Conservation (phyloP, 2,888 invertebrate species). For the Rosalia funebris region DNA sequence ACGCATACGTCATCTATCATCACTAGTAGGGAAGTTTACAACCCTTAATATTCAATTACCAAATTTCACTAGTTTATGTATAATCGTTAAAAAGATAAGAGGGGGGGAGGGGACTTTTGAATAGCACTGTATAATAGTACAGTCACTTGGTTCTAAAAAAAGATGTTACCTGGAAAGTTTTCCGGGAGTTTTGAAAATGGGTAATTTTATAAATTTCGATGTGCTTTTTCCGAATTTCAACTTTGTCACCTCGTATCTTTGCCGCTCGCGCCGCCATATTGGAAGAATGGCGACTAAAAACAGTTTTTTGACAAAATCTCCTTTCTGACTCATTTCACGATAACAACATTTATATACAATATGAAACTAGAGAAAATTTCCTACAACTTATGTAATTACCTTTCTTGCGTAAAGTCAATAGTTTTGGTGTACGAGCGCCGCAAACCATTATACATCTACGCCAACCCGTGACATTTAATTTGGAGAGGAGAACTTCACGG, state of each 20-base stretch:
- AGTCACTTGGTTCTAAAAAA: too few relatives aligned
- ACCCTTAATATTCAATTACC: too few relatives aligned
- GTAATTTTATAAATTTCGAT: slow-evolving; percentile 21
- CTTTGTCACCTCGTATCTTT: slow-evolving; percentile 23
- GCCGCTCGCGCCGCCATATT: slow-evolving; percentile 14
- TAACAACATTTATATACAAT: slow-evolving; percentile 3
- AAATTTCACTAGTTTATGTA: too few relatives aligned
- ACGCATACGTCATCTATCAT: too few relatives aligned
- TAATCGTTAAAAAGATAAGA: too few relatives aligned
- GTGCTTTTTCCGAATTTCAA: slow-evolving; percentile 1
- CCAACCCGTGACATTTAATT: slow-evolving; percentile 23
- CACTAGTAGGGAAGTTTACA: too few relatives aligned
- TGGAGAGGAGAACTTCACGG: slow-evolving; percentile 34
- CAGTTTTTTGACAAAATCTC: slow-evolving; percentile 19
- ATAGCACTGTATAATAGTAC: too few relatives aligned
- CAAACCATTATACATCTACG: not conserved
- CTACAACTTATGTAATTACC: slow-evolving; percentile 19
- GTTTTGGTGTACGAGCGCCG: slow-evolving; percentile 18
- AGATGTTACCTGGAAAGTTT: too few relatives aligned
- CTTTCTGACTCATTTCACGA: not conserved
- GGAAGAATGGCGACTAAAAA: not conserved
- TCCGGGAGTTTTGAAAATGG: slow-evolving; percentile 17
- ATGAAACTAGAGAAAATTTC: slow-evolving; percentile 20
- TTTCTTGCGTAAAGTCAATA: slow-evolving; percentile 14
- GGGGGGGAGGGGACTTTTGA: too few relatives aligned